phyloP scores from a whole-genome alignment of 1,140 invertebrate species.

The Drosophila setifemur region DNA sequence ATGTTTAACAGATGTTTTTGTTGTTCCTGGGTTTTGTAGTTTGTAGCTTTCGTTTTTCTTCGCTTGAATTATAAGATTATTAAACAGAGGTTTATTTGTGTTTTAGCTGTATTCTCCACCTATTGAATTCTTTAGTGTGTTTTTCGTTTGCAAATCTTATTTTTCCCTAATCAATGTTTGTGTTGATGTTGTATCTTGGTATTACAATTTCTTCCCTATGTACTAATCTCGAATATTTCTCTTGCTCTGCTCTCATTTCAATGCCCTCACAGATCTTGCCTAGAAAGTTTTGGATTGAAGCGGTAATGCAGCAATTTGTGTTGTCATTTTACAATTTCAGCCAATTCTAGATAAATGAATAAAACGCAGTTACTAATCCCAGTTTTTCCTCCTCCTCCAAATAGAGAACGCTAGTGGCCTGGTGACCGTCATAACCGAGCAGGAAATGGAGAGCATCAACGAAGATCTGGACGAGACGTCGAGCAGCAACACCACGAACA shows the following conservation, averaged over 20 bases:
- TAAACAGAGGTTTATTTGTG: not conserved
- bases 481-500: slow-evolving; percentile 53
- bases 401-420: slow-evolving; percentile 87
- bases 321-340: slow-evolving; percentile 15
- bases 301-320: slow-evolving; percentile 56
- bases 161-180: no score
- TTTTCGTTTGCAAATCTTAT: slow-evolving; percentile 20
- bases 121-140: not conserved
- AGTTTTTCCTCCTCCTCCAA: not conserved
- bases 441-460: slow-evolving; percentile 83
- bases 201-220: not conserved
- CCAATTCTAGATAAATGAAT: not conserved
- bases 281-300: slow-evolving; percentile 58
- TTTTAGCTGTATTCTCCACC: not conserved
- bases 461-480: slow-evolving; percentile 54
- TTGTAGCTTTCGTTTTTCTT: no score
- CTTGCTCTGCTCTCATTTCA: slow-evolving; percentile 47
- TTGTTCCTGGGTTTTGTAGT: no score
- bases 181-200: slow-evolving; percentile 27
- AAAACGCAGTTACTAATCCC: slow-evolving; percentile 6
- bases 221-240: slow-evolving; percentile 63
- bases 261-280: slow-evolving; percentile 51
- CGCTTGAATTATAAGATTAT: not conserved
- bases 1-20: no score
- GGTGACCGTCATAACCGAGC: slow-evolving; percentile 94